Evolutionary conservation across 1,140 invertebrate species (phyloP), one percentile per base, ranked within the genome.

Genomic region (Papilio glaucus): DNA sequence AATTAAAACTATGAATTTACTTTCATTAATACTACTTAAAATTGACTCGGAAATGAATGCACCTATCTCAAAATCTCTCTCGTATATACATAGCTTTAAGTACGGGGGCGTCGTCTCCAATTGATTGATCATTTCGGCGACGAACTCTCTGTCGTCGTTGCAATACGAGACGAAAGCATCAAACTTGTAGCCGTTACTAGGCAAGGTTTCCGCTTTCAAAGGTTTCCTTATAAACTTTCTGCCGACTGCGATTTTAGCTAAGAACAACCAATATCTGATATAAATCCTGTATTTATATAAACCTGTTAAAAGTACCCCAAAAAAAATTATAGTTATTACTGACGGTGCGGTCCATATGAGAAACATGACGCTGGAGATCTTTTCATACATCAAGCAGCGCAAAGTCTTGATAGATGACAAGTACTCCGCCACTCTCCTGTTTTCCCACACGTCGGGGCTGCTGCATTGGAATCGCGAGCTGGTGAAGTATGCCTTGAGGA

Each of bases 81-180:
- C 95, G 76, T 95, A 95, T 2, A 96, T 93, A 83, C 95, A 96
- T 2, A 96, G 84, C 75, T 94, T 94, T 24, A 95, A 91, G 80
- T 90, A 90, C 1, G 94, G 93, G 5, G 94, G 89, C 29, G 88
- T 79, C 3, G 93, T 89, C 83, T 96, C 95, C 53, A 96, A 76
- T 72, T 94, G 91, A 9, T 86, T 83, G 24, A 95, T 91, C 76
- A 96, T 88, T 18, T 94, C 85, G 1, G 94, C 79, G 4, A 96
- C 94, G 82, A 95, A 96, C 41, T 94, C 89, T 72, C 94, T 88
- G 76, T 96, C 95, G 76, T 95, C 94, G 68, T 92, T 94, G 76
- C 94, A 95, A 80, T 96, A 96, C 0, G 95, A 95, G 4, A 96
- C 93, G 79, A 96, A 96, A 1, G 95, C 95, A 76, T 96, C 96